These are phyloP conservation scores for Trachymyrmex septentrionalis DNA, from an alignment of 1,140 invertebrate genomes.

Conservation along the genomic window DNA sequence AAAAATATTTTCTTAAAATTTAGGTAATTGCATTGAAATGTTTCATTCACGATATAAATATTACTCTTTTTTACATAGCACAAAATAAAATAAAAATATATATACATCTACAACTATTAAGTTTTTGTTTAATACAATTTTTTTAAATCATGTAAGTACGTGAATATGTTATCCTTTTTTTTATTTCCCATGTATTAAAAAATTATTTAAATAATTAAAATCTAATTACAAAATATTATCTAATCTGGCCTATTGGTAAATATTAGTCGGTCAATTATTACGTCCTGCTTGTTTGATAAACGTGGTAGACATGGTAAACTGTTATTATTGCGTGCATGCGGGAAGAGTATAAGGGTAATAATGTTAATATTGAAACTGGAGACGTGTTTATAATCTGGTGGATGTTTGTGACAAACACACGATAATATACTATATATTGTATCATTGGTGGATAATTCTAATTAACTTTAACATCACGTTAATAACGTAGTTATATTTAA, in stretches of 20 bases:
- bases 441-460: neutral
- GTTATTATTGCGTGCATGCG: neutral
- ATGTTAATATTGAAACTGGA: neutral
- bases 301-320: neutral
- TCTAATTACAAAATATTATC: neutral
- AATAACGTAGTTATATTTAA: neutral
- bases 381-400: neutral
- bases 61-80: neutral
- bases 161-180: neutral
- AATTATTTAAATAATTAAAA: slow-evolving; percentile 9
- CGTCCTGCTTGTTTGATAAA: neutral
- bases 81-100: neutral
- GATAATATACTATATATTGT: neutral
- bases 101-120: neutral
- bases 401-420: neutral
- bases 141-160: neutral
- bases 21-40: neutral
- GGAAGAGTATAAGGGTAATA: neutral
- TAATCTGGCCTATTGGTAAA: neutral
- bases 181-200: no score
- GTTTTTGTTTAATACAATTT: neutral
- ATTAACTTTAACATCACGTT: slow-evolving; percentile 3
- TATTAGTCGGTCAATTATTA: neutral
- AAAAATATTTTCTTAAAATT: neutral
- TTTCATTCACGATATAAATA: neutral